Conservation (phyloP, 2,113 vertebrate genomes). For the Polypterus senegalus region DNA sequence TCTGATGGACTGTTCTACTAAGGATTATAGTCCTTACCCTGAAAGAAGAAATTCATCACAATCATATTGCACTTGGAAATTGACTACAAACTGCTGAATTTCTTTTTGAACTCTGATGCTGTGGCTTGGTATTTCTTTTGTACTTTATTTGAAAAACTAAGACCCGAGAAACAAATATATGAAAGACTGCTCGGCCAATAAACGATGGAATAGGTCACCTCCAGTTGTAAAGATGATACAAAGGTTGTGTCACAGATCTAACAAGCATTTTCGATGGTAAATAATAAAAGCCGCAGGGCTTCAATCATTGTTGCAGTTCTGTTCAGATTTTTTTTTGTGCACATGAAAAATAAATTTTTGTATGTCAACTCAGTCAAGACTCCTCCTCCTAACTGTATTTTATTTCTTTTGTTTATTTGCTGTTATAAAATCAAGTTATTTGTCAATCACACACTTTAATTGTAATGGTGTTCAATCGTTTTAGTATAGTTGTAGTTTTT, state of each 20-base stretch:
- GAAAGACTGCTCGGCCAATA: conserved; percentile 15
- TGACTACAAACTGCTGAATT: conserved; percentile 33
- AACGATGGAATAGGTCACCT: conserved; percentile 19
- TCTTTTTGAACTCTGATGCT: conserved; percentile 24
- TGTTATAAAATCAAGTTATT: too few species aligned
- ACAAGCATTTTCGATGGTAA: conserved; percentile 46
- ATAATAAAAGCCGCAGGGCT: conserved; percentile 60
- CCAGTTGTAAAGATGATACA: conserved; percentile 48
- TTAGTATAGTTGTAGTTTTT: too few species aligned
- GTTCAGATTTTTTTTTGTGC: conserved; percentile 60
- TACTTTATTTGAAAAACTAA: conserved; percentile 24
- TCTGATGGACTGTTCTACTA: conserved; percentile 5
- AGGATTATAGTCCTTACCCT: conserved; percentile 15
- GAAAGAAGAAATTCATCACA: conserved; percentile 17
- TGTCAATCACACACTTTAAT: too few species aligned
- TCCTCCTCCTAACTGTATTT: conserved; percentile 21
- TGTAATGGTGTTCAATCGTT: too few species aligned
- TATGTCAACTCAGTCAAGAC: conserved; percentile 54
- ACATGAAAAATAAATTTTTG: conserved; percentile 79
- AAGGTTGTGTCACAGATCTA: conserved; percentile 44
- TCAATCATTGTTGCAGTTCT: conserved; percentile 64
- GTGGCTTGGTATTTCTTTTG: conserved; percentile 24
- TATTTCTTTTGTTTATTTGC: too few species aligned
- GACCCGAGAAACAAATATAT: conserved; percentile 8
- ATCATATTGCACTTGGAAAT: conserved; percentile 36